Base-by-base conservation (phyloP, 2,888 invertebrate genomes). In the Fabriciana adippe region DNA sequence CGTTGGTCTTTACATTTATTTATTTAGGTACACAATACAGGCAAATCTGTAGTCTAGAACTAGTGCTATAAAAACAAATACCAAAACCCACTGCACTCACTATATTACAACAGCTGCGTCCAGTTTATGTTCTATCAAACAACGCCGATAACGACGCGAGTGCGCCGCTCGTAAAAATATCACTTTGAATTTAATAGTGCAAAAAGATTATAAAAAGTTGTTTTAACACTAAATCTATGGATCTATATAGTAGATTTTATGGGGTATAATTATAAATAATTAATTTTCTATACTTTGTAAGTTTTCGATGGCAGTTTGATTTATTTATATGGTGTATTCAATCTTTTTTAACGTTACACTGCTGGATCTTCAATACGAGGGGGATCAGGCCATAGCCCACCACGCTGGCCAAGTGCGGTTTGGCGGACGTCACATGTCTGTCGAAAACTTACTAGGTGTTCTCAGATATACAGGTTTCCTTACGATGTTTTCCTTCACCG, bases 61-160 rank as follows among this genome's bases (percentile, higher is more conserved):
- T 5, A n/a, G 35, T 16, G 31, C 18, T 18, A 41, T 61, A 61
- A 51, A 51, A 51, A 61, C 35, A 51, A 61, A 61, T 16, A 41
- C 51, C 61, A 61, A 51, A 51, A 61, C 51, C 51, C 14, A 61
- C 51, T 51, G 61, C 61, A 51, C 61, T 61, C 61, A 14, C 18
- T 35, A 61, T 51, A 61, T 61, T 51, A 51, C 51, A 51, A 47
- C 76, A 76, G 75, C 77, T 77, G 77, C 69, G 74, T 71, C 75
- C 74, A 72, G 73, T 76, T 77, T 76, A 77, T 73, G 76, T 68
- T 69, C 75, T 74, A 77, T 76, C 75, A 76, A 74, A 73, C 72
- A 65, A 64, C 65, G 63, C 55, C 73, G 72, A 74, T 74, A 55
- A 50, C 41, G 45, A 57, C 47, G 56, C 64, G 64, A 51, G 51